Evolutionary conservation across 2,113 vertebrate species (phyloP).

Genomic region (Ranitomeya imitator): DNA sequence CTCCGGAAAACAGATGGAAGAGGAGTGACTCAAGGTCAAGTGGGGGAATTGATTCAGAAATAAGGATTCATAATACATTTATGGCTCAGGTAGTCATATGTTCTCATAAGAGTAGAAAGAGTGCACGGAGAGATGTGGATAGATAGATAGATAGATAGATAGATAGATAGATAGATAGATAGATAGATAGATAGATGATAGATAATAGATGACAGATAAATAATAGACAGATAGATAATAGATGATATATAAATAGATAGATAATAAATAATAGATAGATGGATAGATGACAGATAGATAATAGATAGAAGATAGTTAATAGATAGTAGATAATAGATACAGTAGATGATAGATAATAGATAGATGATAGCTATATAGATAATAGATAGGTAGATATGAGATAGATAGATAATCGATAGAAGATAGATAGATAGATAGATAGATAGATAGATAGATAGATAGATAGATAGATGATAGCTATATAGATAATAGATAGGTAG

Average conservation of each 20-base stretch:
- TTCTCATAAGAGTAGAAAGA: no score
- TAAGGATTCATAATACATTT: neutral
- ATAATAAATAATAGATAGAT: neutral
- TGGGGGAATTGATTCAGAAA: neutral
- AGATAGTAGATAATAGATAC: no score
- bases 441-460: neutral
- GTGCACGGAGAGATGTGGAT: no score
- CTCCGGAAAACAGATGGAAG: neutral
- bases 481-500: no score
- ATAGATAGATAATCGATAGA: neutral
- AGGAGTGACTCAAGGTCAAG: neutral
- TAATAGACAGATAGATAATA: neutral
- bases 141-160: no score
- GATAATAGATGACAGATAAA: neutral
- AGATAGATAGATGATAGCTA: neutral
- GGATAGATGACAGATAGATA: neutral
- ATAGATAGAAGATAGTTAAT: no score
- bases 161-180: neutral
- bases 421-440: neutral
- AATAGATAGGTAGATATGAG: no score
- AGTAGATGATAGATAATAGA: no score
- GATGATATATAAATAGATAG: neutral
- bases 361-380: no score
- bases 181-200: neutral
- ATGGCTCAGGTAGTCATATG: neutral